A percentile compares a stretch with the other conserved stretches of the same genome.
Conservation (phyloP, 2,797 vertebrate genomes). For the Nyctibius grandis region DNA sequence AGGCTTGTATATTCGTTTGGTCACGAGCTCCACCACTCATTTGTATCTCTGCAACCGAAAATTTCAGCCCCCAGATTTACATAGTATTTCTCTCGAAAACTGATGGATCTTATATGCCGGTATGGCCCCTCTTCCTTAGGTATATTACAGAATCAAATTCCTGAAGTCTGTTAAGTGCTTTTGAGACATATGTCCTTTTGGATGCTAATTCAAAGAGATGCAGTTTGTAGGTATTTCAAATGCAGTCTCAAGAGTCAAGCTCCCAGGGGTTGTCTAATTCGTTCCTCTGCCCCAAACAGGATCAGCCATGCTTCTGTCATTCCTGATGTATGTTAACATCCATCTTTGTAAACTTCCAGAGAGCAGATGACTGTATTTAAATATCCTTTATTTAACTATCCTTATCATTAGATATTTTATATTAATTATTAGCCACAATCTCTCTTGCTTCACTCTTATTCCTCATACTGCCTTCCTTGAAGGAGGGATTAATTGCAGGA, state of each 20-base stretch:
- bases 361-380: neutral
- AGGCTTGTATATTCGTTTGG: neutral
- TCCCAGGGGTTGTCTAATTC: neutral
- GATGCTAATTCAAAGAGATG: neutral
- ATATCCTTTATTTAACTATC: neutral
- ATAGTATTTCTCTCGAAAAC: neutral
- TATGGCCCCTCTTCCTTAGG: neutral
- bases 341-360: neutral
- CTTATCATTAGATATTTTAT: neutral
- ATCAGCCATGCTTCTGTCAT: neutral
- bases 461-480: neutral
- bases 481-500: neutral
- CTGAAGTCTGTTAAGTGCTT: neutral
- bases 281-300: neutral
- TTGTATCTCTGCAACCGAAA: neutral
- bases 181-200: neutral
- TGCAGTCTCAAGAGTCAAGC: neutral
- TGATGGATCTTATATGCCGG: neutral
- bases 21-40: neutral
- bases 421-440: neutral
- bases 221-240: neutral
- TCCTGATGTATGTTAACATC: neutral
- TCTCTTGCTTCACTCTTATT: neutral
- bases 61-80: neutral
- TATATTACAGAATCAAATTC: neutral